These are phyloP conservation scores for Caenorhabditis angaria DNA, from an alignment of 2,888 invertebrate species.

Conservation along the genomic window DNA sequence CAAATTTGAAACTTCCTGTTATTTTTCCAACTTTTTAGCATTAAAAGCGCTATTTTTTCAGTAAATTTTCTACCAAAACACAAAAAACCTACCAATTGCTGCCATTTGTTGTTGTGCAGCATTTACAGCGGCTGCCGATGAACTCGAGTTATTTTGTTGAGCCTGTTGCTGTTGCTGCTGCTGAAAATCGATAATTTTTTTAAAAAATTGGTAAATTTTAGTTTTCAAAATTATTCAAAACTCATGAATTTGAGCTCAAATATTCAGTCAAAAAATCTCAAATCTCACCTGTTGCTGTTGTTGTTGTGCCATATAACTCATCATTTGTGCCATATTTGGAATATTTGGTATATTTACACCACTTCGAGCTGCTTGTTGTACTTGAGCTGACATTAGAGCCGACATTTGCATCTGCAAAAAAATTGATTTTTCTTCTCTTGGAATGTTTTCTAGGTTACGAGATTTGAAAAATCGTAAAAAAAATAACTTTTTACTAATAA, in stretches of 20 bases:
- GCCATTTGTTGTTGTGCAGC: slow-evolving; percentile 18
- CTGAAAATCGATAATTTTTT: no score
- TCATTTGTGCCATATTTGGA: slow-evolving; percentile 8
- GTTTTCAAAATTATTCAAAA: not conserved
- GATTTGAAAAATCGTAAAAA: no score
- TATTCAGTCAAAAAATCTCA: not conserved
- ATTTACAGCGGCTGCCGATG: not conserved
- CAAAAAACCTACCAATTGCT: slow-evolving; percentile 16
- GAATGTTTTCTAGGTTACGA: not conserved
- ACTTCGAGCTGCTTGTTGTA: not conserved
- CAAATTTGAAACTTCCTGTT: no score
- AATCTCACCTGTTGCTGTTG: not conserved
- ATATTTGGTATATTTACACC: not conserved
- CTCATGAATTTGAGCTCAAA: not conserved
- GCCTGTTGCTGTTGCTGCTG: slow-evolving; percentile 13
- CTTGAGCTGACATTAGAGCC: not conserved
- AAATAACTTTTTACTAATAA: no score
- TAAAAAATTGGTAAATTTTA: not conserved
- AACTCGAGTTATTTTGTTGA: not conserved
- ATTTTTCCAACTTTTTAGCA: no score
- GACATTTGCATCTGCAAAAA: slow-evolving; percentile 7
- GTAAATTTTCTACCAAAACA: no score
- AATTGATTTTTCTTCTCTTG: not conserved
- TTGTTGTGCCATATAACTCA: slow-evolving; percentile 8
- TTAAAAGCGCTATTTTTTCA: no score